Conservation (phyloP, 2,888 invertebrate species). For the Ormyrus rosae region DNA sequence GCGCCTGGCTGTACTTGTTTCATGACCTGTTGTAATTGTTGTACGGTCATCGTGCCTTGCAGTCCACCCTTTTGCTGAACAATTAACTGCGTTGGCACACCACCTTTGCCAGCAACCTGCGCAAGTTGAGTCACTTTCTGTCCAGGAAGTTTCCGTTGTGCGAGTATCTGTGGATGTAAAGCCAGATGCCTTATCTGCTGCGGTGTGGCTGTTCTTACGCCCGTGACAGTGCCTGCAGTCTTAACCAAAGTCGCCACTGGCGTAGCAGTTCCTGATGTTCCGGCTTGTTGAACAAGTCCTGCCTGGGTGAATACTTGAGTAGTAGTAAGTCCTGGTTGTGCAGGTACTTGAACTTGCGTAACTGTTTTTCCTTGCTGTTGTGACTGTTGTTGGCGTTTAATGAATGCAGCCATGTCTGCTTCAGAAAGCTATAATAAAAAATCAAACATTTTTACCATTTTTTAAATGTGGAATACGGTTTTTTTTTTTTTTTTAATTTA, state of each 20-base stretch:
- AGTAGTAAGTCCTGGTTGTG: slow-evolving; percentile 72
- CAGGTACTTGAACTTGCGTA: slow-evolving; percentile 73
- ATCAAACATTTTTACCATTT: too few relatives aligned
- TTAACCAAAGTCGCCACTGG: slow-evolving; percentile 82
- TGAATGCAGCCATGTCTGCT: slow-evolving; percentile 79
- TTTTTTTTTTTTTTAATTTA: too few relatives aligned
- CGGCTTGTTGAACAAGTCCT: slow-evolving; percentile 77
- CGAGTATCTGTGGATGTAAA: slow-evolving; percentile 79
- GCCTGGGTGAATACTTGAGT: slow-evolving; percentile 80
- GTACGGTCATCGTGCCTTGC: slow-evolving; percentile 82
- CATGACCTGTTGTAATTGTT: slow-evolving; percentile 86
- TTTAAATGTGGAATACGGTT: too few relatives aligned
- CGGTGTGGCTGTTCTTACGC: slow-evolving; percentile 79
- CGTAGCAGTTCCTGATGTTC: slow-evolving; percentile 75
- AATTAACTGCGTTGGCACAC: slow-evolving; percentile 83
- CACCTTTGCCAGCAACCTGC: slow-evolving; percentile 76
- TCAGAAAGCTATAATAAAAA: slow-evolving; percentile 74
- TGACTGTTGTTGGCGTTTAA: slow-evolving; percentile 77
- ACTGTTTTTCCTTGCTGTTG: slow-evolving; percentile 73
- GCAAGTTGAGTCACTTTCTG: slow-evolving; percentile 82
- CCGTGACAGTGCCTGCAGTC: slow-evolving; percentile 74
- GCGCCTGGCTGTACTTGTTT: slow-evolving; percentile 78
- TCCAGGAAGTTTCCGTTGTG: slow-evolving; percentile 78
- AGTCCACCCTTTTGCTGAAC: slow-evolving; percentile 82
- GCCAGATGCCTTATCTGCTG: slow-evolving; percentile 83